Evolutionary conservation across 2,888 invertebrate species (phyloP).

Genomic region (Rhorus exstirpatorius): DNA sequence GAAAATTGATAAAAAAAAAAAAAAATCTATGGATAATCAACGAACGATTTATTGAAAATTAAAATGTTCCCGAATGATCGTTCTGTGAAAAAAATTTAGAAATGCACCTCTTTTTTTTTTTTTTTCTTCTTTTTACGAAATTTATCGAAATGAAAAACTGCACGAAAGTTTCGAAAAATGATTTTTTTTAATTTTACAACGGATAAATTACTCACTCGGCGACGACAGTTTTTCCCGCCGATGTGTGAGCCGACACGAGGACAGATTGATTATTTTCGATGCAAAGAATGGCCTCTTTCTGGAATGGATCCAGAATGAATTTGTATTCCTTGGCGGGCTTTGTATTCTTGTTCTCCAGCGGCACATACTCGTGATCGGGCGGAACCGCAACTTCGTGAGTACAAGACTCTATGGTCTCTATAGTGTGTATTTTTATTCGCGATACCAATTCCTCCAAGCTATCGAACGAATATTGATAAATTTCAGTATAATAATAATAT

Average conservation of each 20-base stretch:
- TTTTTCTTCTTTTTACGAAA: too few relatives aligned
- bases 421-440: slow-evolving; percentile 94
- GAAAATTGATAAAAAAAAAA: too few relatives aligned
- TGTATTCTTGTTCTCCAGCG: slow-evolving; percentile 87
- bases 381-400: slow-evolving; percentile 98
- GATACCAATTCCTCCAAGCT: slow-evolving; percentile 92
- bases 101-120: too few relatives aligned
- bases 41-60: too few relatives aligned
- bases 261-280: slow-evolving; percentile 99
- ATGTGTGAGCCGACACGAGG: slow-evolving; percentile 99
- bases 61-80: too few relatives aligned
- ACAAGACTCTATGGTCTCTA: slow-evolving; percentile 97
- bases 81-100: too few relatives aligned
- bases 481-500: background rate
- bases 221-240: slow-evolving; percentile 99
- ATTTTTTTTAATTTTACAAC: background rate
- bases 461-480: slow-evolving; percentile 45
- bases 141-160: too few relatives aligned
- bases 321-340: slow-evolving; percentile 97
- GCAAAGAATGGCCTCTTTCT: slow-evolving; percentile 98
- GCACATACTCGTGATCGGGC: slow-evolving; percentile 93
- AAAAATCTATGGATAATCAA: too few relatives aligned
- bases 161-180: too few relatives aligned
- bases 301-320: slow-evolving; percentile 98
- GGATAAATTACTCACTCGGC: slow-evolving; percentile 92